phyloP scores from a whole-genome alignment of 2,888 invertebrate genomes.

The Lasius fuliginosus region DNA sequence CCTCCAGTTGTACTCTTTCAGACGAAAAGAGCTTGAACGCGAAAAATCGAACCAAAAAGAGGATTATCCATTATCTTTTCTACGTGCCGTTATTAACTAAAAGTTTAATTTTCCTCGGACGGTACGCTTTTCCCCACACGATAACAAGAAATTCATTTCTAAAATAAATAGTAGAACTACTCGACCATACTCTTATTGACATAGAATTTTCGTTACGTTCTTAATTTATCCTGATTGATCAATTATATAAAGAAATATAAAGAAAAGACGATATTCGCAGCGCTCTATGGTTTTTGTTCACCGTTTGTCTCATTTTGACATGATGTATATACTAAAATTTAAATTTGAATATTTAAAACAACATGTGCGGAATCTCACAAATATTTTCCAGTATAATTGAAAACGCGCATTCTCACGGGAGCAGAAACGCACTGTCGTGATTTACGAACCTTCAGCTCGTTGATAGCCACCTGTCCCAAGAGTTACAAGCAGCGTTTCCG shows the following conservation, averaged over 20 bases:
- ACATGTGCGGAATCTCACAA: neutral
- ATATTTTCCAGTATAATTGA: conserved; percentile 7
- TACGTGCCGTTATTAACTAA: conserved; percentile 38
- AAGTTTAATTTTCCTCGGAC: conserved; percentile 34
- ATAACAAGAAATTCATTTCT: conserved; percentile 17
- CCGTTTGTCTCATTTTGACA: neutral
- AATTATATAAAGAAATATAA: neutral
- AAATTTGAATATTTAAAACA: neutral
- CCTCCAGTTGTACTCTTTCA: neutral
- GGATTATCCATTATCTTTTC: conserved; percentile 40
- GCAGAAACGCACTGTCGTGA: neutral
- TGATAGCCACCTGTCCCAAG: conserved; percentile 25
- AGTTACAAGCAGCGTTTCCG: conserved; percentile 38
- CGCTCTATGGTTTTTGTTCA: neutral
- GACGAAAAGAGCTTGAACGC: conserved; percentile 16
- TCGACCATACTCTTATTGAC: neutral
- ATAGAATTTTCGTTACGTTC: neutral
- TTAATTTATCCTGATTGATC: neutral
- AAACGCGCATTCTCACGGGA: neutral
- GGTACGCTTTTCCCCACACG: neutral
- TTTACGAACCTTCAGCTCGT: conserved; percentile 33
- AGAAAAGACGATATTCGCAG: neutral
- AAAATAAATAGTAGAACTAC: neutral
- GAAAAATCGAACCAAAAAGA: conserved; percentile 27
- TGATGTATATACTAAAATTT: neutral